Percentiles rank a stretch among this genome's conserved stretches.
Conservation (phyloP, 2,113 vertebrate genomes). For the Thamnaconus septentrionalis region DNA sequence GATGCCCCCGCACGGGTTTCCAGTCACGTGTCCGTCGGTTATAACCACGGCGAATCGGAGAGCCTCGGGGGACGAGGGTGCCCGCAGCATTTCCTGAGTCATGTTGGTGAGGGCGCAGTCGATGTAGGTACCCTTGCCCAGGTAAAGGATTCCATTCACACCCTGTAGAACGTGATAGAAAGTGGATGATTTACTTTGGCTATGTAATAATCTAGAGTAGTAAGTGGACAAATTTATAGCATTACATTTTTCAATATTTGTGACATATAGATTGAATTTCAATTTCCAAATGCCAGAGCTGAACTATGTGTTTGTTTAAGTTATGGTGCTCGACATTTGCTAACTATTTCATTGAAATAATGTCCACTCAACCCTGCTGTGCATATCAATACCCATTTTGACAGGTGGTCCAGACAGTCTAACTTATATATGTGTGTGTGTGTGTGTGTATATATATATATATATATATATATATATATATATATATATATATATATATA, state of each 20-base stretch:
- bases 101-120: slow-evolving; percentile 90
- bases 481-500: too few relatives aligned
- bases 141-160: slow-evolving; percentile 75
- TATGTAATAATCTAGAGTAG: too few relatives aligned
- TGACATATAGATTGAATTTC: too few relatives aligned
- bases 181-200: neutral
- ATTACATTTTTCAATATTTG: too few relatives aligned
- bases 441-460: too few relatives aligned
- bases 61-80: accelerated
- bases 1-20: slow-evolving; percentile 85
- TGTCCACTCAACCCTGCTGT: too few relatives aligned
- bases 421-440: too few relatives aligned
- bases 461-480: too few relatives aligned
- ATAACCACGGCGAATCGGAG: slow-evolving; percentile 88
- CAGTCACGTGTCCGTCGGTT: slow-evolving; percentile 93
- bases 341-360: too few relatives aligned
- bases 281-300: neutral
- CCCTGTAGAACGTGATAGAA: slow-evolving; percentile 27
- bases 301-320: neutral
- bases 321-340: neutral
- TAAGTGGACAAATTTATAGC: too few relatives aligned
- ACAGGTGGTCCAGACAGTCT: too few relatives aligned
- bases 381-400: too few relatives aligned
- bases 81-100: slow-evolving; percentile 74
- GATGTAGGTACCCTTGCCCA: slow-evolving; percentile 90